Evolutionary conservation across 2,797 vertebrate genomes (phyloP).

Genomic region (Xerus rutilus): DNA sequence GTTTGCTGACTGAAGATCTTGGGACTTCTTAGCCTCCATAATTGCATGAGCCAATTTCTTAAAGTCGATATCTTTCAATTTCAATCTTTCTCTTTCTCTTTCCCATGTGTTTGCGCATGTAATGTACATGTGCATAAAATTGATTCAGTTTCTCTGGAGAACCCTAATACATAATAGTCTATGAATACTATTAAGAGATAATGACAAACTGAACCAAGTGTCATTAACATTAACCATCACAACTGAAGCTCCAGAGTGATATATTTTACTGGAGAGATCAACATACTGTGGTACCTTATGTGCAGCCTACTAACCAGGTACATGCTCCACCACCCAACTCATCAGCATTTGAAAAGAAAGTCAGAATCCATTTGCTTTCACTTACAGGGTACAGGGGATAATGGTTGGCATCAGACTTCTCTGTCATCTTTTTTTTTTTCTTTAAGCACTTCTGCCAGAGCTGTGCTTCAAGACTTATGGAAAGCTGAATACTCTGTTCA

Average conservation of each 20-base stretch:
- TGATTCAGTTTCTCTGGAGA: neutral
- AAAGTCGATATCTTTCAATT: neutral
- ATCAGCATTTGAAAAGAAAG: neutral
- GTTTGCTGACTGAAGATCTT: neutral
- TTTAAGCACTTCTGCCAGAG: neutral
- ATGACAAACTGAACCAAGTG: neutral
- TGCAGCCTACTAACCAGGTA: neutral
- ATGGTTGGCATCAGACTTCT: neutral
- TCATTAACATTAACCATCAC: neutral
- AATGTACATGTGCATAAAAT: no score
- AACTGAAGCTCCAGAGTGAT: neutral
- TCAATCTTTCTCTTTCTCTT: neutral
- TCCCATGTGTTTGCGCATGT: neutral
- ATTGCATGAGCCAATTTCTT: neutral
- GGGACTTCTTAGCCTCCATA: neutral
- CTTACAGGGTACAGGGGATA: neutral
- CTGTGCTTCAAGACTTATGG: neutral
- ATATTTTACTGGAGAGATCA: slow-evolving; percentile 12
- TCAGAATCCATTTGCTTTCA: neutral
- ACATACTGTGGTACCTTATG: neutral
- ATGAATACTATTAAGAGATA: neutral
- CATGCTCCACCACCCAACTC: neutral
- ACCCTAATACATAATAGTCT: neutral
- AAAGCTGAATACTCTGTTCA: neutral
- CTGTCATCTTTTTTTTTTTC: neutral